Evolutionary conservation across 2,797 vertebrate species (phyloP).

Genomic region (Thamnophis elegans): DNA sequence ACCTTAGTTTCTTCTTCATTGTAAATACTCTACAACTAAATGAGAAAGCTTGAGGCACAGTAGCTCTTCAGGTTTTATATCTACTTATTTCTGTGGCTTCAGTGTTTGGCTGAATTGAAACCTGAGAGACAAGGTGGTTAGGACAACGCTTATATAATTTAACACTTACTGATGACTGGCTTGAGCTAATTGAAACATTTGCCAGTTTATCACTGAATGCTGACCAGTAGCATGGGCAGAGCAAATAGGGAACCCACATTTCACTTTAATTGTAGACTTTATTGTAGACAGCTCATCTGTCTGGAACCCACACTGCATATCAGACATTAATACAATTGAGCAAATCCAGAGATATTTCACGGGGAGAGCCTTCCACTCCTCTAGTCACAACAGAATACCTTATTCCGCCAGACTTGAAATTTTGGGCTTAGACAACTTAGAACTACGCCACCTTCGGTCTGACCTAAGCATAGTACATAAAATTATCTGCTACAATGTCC

Average conservation of each 20-base stretch:
- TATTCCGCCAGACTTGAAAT: too few relatives aligned
- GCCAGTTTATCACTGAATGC: neutral
- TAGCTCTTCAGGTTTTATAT: neutral
- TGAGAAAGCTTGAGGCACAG: neutral
- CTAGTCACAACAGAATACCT: too few relatives aligned
- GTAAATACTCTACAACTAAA: neutral
- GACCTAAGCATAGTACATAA: too few relatives aligned
- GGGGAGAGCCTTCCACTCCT: too few relatives aligned
- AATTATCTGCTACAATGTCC: too few relatives aligned
- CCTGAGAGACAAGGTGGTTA: neutral
- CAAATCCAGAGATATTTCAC: too few relatives aligned
- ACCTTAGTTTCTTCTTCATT: neutral
- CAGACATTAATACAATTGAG: too few relatives aligned
- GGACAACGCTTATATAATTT: neutral
- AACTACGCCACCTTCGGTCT: too few relatives aligned
- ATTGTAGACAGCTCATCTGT: too few relatives aligned
- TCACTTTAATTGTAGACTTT: neutral
- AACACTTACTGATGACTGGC: neutral
- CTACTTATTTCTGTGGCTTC: neutral
- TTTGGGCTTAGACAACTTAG: too few relatives aligned
- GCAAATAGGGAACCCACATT: neutral
- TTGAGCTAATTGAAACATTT: neutral
- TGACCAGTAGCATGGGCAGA: neutral
- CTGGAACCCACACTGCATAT: too few relatives aligned
- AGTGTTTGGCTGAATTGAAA: neutral